Evolutionary conservation across 2,888 invertebrate genomes (phyloP).

Genomic region (Hypena proboscidalis): DNA sequence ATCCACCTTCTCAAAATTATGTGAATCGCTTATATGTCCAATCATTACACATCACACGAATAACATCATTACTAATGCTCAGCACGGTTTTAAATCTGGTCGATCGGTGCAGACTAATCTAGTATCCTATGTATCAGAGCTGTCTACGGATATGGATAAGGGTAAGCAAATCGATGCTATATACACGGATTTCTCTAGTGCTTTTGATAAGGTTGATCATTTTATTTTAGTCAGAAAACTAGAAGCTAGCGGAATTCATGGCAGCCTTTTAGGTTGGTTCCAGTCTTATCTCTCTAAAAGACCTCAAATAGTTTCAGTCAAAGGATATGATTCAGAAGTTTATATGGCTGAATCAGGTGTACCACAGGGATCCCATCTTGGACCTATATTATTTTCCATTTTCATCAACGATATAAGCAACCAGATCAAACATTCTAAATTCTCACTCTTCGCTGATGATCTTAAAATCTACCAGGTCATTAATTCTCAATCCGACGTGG

Average conservation of each 20-base stretch:
- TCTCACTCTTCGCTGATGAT: background rate
- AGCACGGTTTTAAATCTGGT: background rate
- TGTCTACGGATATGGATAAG: background rate
- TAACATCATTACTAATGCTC: background rate
- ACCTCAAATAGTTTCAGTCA: background rate
- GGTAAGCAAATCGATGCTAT: conserved; percentile 1
- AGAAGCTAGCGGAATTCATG: background rate
- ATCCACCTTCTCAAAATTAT: no score
- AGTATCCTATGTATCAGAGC: background rate
- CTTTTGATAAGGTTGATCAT: conserved; percentile 9
- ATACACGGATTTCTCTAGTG: conserved; percentile 7
- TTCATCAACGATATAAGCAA: no score
- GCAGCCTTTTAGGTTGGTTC: no score
- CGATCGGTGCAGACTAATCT: conserved; percentile 2
- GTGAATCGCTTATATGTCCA: no score
- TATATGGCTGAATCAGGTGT: background rate
- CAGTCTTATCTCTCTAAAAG: background rate
- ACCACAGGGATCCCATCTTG: conserved; percentile 2
- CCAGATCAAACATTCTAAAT: no score
- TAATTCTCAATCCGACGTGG: no score
- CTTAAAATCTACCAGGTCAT: no score
- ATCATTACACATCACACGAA: background rate
- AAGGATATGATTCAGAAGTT: background rate
- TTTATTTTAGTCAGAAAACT: background rate
- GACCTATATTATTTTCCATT: background rate